Evolutionary conservation across 2,113 vertebrate genomes (phyloP), one percentile per base, ranked within the genome.

Genomic region (Aythya baeri): DNA sequence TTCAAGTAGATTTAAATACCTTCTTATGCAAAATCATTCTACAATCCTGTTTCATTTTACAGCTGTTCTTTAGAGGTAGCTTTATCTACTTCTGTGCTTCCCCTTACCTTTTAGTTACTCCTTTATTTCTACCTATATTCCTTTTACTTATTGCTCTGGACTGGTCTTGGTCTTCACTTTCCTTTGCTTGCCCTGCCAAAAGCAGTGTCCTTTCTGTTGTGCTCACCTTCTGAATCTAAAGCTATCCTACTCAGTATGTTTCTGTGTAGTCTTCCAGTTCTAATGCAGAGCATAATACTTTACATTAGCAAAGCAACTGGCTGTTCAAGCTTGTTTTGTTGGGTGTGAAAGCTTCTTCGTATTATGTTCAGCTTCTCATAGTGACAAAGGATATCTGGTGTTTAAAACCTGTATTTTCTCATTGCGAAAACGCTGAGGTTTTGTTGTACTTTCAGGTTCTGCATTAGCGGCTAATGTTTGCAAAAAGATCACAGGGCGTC

Each of bases 401-500:
- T 83, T 95, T 95, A 74, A 78, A 70, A 77, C 29, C 31, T 20
- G 6, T 6, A 4, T 29, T 32, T 86, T 58, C 70, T 76, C 46
- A 20, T 49, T 85, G 44, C 78, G 68, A 93, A 88, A 61, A 63
- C 72, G 23, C 65, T 92, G 76, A 49, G 55, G 49, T 71, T 93
- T 95, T 95, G 36, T 83, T 84, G 10, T 81, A 27, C 59, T 88
- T 94, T 31, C 77, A 99, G 99, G 99, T 83, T 99, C 99, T 76
- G 99, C 99, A 62, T 98, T 99, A 89, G 99, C 99, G 77, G 99
- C 99, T 96, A 99, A 99, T 52, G 99, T 99, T 77, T 99, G 99
- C 98, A 99, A 99, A 98, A 99, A 99, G 97, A 99, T 99, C 88
- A 99, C 99, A 25, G 99, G 99, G 32, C 99, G 99, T 66, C 98